Base-by-base conservation (phyloP, 2,113 vertebrate genomes). In the Penelope pileata region DNA sequence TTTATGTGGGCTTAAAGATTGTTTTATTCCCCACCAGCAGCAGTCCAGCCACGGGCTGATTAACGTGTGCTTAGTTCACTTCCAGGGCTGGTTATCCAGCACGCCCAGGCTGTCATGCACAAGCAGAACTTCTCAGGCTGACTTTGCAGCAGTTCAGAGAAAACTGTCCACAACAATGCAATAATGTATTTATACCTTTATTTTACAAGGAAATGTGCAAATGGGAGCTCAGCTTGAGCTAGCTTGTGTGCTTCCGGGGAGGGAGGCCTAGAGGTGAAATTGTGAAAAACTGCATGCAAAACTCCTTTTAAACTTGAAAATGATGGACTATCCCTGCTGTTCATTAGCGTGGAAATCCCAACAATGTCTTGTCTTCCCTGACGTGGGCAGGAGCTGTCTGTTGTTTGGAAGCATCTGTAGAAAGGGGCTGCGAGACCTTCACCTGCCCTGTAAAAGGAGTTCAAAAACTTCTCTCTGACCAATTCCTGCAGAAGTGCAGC, bases 321-420 rank as follows among this genome's bases (percentile, higher is more conserved):
- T 23, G 45, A n/a, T 30, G 8, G 18, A 22, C 34, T 50, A 22
- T 36, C 15, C 23, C 48, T 48, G 26, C 10, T 36, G 34, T 36
- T 62, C 19, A 15, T 48, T 60, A 14, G 45, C 24, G 56, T 29
- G 42, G 17, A 36, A 60, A 21, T 27, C 24, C 40, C 32, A 26
- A 50, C 22, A 9, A 26, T 17, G 23, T 47, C n/a, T 19, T 7
- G 14, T 38, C 45, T 36, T 29, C 36, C 59, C 73, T 45, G 45
- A 12, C 60, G 1, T 14, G n/a, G 34, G 69, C 54, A 26, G 59
- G 42, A n/a, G 36, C 4, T 40, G 16, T 13, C 32, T 48, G 10
- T 4, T 43, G 2, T 0, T 0, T 15, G 45, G 19, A 29, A 15
- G 7, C 4, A 10, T 27, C n/a, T 64, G 38, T 15, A 34, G 53